Conservation (phyloP, 2,888 invertebrate genomes). For the Lasioglossum leucozonium region DNA sequence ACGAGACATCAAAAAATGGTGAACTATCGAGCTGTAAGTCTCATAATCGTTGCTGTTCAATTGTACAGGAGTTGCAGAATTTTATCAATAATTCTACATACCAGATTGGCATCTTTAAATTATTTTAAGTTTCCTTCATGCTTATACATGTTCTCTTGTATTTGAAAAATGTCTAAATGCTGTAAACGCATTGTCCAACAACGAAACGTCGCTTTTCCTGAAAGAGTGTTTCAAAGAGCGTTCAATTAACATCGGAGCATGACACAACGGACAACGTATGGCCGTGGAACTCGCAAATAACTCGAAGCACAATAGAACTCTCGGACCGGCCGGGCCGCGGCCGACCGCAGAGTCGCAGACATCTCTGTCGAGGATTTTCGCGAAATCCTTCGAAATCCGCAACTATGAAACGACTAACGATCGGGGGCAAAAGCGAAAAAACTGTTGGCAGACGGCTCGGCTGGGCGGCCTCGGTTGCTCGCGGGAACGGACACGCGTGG, state of each 20-base stretch:
- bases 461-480: background rate
- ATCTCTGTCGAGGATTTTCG: background rate
- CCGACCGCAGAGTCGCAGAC: background rate
- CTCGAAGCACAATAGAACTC: background rate
- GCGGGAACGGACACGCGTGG: slow-evolving; percentile 10
- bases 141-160: no score
- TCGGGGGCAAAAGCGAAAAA: background rate
- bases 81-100: background rate
- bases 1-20: background rate
- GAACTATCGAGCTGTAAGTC: background rate
- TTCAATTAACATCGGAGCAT: background rate
- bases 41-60: background rate
- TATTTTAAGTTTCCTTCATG: no score
- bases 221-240: background rate
- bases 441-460: background rate
- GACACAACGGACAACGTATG: background rate
- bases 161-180: background rate
- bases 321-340: background rate
- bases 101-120: no score
- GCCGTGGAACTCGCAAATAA: background rate
- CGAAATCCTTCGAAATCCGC: slow-evolving; percentile 1
- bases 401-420: background rate
- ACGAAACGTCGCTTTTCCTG: background rate
- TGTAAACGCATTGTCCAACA: background rate
- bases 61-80: background rate